Evolutionary conservation across 1,140 invertebrate genomes (phyloP).

Genomic region (Lepidostoma basale): DNA sequence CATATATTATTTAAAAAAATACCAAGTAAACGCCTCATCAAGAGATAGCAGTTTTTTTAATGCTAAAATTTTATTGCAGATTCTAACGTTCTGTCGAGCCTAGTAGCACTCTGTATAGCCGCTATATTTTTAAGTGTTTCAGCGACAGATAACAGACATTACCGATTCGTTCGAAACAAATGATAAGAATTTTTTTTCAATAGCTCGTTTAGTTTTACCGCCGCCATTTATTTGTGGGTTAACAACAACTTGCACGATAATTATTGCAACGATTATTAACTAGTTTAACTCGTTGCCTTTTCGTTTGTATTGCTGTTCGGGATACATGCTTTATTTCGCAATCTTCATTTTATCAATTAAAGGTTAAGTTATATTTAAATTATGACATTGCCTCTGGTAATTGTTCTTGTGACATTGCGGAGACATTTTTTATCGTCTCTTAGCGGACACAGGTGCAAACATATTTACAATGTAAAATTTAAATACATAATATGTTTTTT

Average conservation of each 20-base stretch:
- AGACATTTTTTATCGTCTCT: background rate
- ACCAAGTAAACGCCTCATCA: too few relatives aligned
- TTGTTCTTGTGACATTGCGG: slow-evolving; percentile 2
- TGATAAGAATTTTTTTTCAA: background rate
- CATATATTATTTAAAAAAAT: too few relatives aligned
- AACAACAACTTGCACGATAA: background rate
- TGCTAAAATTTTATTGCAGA: too few relatives aligned
- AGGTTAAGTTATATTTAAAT: slow-evolving; percentile 18
- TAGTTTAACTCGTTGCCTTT: background rate
- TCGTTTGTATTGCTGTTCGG: too few relatives aligned
- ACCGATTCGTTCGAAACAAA: background rate
- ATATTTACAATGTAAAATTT: too few relatives aligned
- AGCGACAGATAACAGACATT: background rate
- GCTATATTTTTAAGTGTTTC: too few relatives aligned
- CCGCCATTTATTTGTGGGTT: background rate
- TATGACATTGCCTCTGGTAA: background rate
- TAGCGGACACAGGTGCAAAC: background rate
- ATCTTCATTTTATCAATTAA: background rate
- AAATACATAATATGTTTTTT: too few relatives aligned
- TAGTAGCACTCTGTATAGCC: too few relatives aligned
- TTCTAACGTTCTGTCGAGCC: too few relatives aligned
- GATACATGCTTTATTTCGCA: background rate
- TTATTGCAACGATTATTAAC: background rate
- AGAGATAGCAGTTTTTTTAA: too few relatives aligned
- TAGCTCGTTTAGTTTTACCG: background rate